Evolutionary conservation across 2,113 vertebrate species (phyloP), one percentile per base, ranked within the genome.

Genomic region (Sturnus vulgaris): DNA sequence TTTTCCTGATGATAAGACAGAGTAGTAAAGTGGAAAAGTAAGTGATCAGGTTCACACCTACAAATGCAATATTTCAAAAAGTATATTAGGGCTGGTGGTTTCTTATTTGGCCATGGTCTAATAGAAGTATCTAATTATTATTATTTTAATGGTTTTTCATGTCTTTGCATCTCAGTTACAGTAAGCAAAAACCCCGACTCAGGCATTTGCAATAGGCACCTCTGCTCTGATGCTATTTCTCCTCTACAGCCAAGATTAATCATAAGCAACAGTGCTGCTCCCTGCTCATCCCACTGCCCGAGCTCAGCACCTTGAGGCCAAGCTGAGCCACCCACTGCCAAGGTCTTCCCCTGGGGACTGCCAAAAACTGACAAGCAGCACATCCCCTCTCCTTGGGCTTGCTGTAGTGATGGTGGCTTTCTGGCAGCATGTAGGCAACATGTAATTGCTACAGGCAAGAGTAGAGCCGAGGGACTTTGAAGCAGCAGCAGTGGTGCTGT

Each of bases 291-390:
- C 35, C 35, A 12, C 28, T 24, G 31, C 24, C 23, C 14, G 18
- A 59, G 61, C 44, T 75, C 19, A 40, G 47, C 4, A 1, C 8
- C 69, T 13, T 0, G 0, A 78, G 30, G 40, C 11, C 0, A 4
- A 40, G 18, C 2, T 12, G 27, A 70, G 52, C 39, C 44, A 66
- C 42, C 21, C 49, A 39, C 10, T 7, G 20, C 19, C 25, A 7
- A 24, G 5, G 2, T 47, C 46, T 75, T 81, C 35, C 73, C 14
- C n/a, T 31, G 44, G 5, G 4, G 19, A 30, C 35, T 64, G 46
- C 33, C 49, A 57, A n/a, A 40, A 66, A 78, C 23, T 21, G 56
- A 63, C 56, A 85, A 30, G 13, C 5, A 6, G 25, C 39, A 28
- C 0, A 0, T 40, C 8, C 15, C 15, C 39, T 79, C 17, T n/a